These are phyloP conservation scores for Irena cyanogastra DNA, from an alignment of 2,113 vertebrate species.

Conservation along the genomic window DNA sequence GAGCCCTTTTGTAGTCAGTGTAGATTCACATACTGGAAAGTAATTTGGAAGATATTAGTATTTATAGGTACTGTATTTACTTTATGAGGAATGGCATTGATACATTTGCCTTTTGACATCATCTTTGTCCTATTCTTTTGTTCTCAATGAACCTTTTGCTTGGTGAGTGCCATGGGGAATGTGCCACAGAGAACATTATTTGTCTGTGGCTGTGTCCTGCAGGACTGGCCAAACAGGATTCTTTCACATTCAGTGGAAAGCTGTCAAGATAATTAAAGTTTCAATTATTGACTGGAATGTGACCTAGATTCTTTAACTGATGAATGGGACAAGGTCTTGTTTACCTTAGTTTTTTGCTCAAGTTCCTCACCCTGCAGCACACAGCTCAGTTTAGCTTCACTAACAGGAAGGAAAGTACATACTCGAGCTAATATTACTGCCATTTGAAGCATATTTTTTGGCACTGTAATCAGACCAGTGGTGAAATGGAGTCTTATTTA, in stretches of 20 bases:
- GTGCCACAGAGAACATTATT: neutral
- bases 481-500: neutral
- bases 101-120: neutral
- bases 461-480: neutral
- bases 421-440: neutral
- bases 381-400: neutral
- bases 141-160: neutral
- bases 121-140: neutral
- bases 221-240: slow-evolving; percentile 17
- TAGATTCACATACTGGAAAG: neutral
- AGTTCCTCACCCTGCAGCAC: neutral
- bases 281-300: slow-evolving; percentile 31
- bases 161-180: neutral
- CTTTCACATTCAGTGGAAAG: neutral
- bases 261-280: slow-evolving; percentile 41
- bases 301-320: slow-evolving; percentile 5
- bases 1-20: neutral
- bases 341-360: neutral
- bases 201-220: neutral
- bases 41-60: neutral
- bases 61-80: neutral
- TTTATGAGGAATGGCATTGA: neutral
- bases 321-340: neutral
- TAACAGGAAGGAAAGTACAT: neutral
- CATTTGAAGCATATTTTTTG: neutral